Evolutionary conservation across 2,797 vertebrate species (phyloP), one percentile per base, ranked within the genome.

Genomic region (Potorous gilbertii): DNA sequence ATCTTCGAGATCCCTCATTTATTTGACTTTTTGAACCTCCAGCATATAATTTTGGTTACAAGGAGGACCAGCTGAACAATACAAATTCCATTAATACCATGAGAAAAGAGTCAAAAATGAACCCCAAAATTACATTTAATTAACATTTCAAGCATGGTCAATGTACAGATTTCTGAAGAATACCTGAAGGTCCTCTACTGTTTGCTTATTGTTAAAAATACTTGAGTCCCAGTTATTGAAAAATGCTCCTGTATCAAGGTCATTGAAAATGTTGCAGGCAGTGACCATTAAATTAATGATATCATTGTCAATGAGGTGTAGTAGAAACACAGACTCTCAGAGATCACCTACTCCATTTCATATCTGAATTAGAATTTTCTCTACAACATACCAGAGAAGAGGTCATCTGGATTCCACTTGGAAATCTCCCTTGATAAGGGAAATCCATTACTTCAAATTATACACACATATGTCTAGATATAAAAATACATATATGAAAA

Each of bases 141-240:
- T 93, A 87, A 50, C 93, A 91, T 66, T 92, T 54, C 50, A 93
- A 93, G 16, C 29, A 28, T 46, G 90, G 12, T 21, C 93, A 54
- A 54, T 95, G 46, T 31, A 90, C 54, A 91, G 12, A 28, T 24
- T 55, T 54, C 12, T 16, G 54, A 50, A n/a, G n/a, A 95, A 92
- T 28, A 55, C 4, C 28, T 0, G 74, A 52, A 54, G 5, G 50
- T 74, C 46, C 24, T 24, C 1, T 62, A 57, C 0, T 54, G n/a
- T 81, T 40, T 81, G 18, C 66, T 81, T 81, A 81, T 81, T 24
- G 66, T n/a, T 81, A 46, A 81, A 81, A 81, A 81, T 81, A 81
- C n/a, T 81, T 81, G n/a, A 40, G 16, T 81, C 16, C 66, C 16
- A 40, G 14, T 74, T 74, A 18, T 74, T 74, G 34, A 74, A 74